phyloP scores from a whole-genome alignment of 2,797 vertebrate species.

The Alcedo quadribrachys region DNA sequence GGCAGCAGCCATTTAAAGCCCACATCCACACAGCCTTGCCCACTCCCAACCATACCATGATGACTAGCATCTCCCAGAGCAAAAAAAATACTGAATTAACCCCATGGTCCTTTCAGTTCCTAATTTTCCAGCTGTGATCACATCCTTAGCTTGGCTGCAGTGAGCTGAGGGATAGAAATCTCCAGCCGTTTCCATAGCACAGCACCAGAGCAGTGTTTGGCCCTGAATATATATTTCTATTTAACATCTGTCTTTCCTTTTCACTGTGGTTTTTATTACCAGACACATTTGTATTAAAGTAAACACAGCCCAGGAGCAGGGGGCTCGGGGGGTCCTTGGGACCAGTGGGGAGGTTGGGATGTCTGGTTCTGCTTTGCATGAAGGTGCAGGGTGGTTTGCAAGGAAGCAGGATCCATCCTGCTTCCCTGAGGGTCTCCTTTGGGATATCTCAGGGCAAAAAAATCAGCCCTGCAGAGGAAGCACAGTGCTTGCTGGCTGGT shows the following conservation, averaged over 20 bases:
- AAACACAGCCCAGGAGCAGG: not conserved
- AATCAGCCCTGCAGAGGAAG: not conserved
- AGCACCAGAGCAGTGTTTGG: not conserved
- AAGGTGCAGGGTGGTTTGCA: not conserved
- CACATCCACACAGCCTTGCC: fast-evolving
- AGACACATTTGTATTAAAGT: not conserved
- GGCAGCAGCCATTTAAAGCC: not conserved
- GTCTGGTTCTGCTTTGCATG: not conserved
- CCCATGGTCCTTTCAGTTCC: not conserved
- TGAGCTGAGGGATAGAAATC: not conserved
- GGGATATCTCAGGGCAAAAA: not conserved
- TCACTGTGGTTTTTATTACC: not conserved
- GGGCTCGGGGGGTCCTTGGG: not conserved
- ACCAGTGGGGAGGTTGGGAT: fast-evolving
- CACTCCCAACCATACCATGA: fast-evolving
- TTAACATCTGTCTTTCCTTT: not conserved
- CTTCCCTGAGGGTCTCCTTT: not conserved
- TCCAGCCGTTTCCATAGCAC: not conserved
- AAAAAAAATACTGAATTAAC: slow-evolving; percentile 37
- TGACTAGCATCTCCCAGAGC: not conserved
- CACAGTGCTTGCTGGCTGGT: not conserved
- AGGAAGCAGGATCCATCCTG: not conserved
- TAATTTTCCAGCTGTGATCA: not conserved
- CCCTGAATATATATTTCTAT: not conserved
- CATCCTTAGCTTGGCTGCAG: not conserved